Evolutionary conservation across 2,113 vertebrate genomes (phyloP).

Genomic region (Dipodomys spectabilis): DNA sequence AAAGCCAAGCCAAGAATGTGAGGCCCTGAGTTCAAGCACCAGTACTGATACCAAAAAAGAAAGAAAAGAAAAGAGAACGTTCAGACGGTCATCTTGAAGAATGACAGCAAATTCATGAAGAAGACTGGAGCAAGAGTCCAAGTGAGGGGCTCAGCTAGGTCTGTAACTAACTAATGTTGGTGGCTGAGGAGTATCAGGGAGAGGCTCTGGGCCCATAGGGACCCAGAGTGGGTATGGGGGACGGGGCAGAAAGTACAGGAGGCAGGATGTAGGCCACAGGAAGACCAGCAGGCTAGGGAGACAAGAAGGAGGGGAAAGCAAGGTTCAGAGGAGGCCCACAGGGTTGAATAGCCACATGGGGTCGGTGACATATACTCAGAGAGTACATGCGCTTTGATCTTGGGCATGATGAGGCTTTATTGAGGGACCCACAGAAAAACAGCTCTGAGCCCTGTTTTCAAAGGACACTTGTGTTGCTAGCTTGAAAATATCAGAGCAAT

Average conservation of each 20-base stretch:
- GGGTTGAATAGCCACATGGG: fast-evolving
- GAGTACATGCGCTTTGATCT: background rate
- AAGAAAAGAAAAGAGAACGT: background rate
- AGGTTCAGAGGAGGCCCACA: background rate
- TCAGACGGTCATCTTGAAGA: fast-evolving
- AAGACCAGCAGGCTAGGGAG: background rate
- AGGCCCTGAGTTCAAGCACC: too few species aligned
- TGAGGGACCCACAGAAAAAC: background rate
- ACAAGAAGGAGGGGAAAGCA: fast-evolving
- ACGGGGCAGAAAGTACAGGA: too few species aligned
- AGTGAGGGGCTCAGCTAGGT: background rate
- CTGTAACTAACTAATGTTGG: background rate
- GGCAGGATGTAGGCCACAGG: background rate
- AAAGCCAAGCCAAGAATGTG: too few species aligned
- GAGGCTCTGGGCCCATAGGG: background rate
- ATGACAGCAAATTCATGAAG: background rate
- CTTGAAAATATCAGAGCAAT: background rate
- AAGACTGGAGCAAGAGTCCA: too few species aligned
- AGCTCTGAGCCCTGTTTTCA: background rate
- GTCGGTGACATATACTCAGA: fast-evolving
- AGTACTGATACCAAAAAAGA: too few species aligned
- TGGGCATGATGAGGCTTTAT: too few species aligned
- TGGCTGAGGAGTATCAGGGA: background rate
- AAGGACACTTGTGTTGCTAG: background rate
- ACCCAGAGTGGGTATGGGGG: background rate